Evolutionary conservation across 2,113 vertebrate genomes (phyloP).

Genomic region (Catharus bicknelli): DNA sequence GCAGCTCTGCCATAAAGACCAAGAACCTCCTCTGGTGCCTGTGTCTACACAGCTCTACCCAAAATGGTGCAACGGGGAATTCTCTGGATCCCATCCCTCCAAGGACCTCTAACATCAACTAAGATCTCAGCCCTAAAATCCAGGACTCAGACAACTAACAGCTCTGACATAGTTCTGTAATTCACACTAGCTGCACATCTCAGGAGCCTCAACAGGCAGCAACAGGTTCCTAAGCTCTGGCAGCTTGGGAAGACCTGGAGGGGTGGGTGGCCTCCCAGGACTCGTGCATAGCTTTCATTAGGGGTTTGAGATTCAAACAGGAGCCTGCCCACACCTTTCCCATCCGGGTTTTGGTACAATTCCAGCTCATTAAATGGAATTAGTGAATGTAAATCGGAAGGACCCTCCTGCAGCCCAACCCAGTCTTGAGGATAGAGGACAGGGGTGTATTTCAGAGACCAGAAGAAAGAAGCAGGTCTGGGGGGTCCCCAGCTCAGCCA

Average conservation of each 20-base stretch:
- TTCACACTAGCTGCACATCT: not conserved
- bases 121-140: not conserved
- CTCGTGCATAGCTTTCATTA: not conserved
- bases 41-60: not conserved
- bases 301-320: not conserved
- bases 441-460: not conserved
- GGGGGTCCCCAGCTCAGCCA: not conserved
- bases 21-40: not conserved
- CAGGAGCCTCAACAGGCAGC: not conserved
- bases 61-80: not conserved
- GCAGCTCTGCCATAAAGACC: not conserved
- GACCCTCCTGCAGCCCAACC: not conserved
- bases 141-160: not conserved
- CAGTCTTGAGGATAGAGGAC: not conserved
- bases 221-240: not conserved
- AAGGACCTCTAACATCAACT: not conserved
- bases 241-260: not conserved
- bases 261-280: not conserved
- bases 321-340: slow-evolving; percentile 29
- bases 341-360: not conserved
- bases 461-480: not conserved
- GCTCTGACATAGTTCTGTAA: not conserved
- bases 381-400: not conserved
- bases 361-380: not conserved
- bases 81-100: not conserved